Conservation (phyloP, 2,888 invertebrate species). For the Pristionchus entomophagus region DNA sequence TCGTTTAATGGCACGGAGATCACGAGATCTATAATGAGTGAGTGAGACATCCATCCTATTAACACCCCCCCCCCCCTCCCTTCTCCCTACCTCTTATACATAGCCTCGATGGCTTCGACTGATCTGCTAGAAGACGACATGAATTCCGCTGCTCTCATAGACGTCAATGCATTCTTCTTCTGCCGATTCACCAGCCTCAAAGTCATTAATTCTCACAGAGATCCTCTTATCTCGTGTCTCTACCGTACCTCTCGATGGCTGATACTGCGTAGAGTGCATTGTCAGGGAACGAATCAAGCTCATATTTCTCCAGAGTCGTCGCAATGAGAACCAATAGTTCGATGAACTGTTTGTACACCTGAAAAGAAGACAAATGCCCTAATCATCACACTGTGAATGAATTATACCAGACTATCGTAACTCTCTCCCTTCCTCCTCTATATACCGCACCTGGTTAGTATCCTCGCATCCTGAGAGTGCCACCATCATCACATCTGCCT, state of each 20-base stretch:
- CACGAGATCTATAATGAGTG: not conserved
- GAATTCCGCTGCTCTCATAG: constrained; percentile 28
- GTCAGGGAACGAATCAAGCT: constrained; percentile 15
- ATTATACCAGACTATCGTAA: not conserved
- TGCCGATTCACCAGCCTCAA: not conserved
- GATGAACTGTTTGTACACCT: not conserved
- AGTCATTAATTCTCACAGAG: not conserved
- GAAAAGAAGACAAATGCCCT: not conserved
- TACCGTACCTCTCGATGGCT: constrained; percentile 31
- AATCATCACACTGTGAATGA: too few relatives aligned
- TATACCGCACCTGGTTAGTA: not conserved
- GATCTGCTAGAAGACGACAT: not conserved
- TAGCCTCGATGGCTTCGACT: not conserved
- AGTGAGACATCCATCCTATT: too few relatives aligned
- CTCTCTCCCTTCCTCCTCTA: not conserved
- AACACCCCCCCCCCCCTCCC: too few relatives aligned
- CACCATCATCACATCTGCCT: not conserved
- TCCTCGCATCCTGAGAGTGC: not conserved
- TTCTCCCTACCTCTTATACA: constrained; percentile 3
- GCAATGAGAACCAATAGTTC: not conserved
- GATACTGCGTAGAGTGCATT: constrained; percentile 40
- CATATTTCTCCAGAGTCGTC: not conserved
- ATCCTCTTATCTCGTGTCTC: not conserved
- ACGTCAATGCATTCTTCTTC: not conserved
- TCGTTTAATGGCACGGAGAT: constrained; percentile 19